Percentiles rank a stretch among this genome's conserved stretches.
Evolutionary conservation across 2,888 invertebrate genomes (phyloP).

Genomic region (Holacanthella duospinosa): DNA sequence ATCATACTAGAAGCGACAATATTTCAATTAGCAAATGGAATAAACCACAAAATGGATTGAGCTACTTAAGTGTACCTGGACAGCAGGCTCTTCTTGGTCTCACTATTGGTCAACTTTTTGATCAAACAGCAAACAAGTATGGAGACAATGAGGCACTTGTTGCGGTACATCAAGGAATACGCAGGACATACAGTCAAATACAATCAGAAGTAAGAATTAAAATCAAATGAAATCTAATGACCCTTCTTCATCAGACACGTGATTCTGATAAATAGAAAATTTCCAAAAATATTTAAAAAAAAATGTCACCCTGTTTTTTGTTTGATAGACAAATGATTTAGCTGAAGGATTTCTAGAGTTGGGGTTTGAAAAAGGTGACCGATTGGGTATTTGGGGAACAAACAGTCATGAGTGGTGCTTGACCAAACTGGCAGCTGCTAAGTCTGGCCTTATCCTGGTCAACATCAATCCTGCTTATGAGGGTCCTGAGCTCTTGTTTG

Average conservation of each 20-base stretch:
- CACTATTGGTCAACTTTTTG: constrained; percentile 52
- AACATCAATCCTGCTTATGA: constrained; percentile 66
- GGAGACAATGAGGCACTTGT: constrained; percentile 51
- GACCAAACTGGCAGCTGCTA: constrained; percentile 57
- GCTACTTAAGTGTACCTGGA: constrained; percentile 49
- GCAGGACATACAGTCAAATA: constrained; percentile 48
- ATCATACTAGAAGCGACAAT: background rate
- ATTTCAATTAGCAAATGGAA: no score
- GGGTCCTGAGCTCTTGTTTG: constrained; percentile 57
- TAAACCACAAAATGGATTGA: constrained; percentile 36
- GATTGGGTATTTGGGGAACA: constrained; percentile 68
- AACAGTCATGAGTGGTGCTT: constrained; percentile 68
- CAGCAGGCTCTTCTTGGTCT: constrained; percentile 46
- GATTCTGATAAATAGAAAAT: background rate
- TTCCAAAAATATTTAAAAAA: background rate
- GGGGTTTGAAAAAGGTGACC: constrained; percentile 60
- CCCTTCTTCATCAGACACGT: background rate
- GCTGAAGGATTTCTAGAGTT: constrained; percentile 61
- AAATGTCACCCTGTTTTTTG: no score
- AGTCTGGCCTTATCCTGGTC: constrained; percentile 61
- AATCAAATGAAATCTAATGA: constrained; percentile 22
- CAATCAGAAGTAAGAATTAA: no score
- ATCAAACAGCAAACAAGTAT: constrained; percentile 47
- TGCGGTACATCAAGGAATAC: constrained; percentile 47
- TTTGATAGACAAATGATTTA: constrained; percentile 54